phyloP scores from a whole-genome alignment of 2,888 invertebrate species.

The Leptinotarsa rubiginosa region DNA sequence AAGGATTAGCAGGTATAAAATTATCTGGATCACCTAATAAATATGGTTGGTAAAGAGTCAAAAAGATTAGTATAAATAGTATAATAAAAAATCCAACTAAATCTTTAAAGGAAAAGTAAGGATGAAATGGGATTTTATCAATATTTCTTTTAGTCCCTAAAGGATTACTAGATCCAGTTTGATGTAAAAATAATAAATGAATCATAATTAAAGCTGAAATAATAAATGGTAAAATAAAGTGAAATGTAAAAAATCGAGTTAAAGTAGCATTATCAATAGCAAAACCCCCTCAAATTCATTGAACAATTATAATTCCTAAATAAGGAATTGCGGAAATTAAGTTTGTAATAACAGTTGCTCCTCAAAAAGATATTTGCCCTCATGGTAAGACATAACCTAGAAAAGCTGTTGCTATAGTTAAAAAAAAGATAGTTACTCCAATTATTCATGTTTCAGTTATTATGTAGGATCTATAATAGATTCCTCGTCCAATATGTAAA shows the following conservation, averaged over 20 bases:
- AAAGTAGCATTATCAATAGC: constrained; percentile 79
- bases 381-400: constrained; percentile 83
- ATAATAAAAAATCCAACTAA: constrained; percentile 72
- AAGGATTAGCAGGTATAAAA: constrained; percentile 77
- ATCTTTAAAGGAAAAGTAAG: constrained; percentile 76
- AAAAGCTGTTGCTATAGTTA: constrained; percentile 80
- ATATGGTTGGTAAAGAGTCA: constrained; percentile 71
- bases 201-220: constrained; percentile 72
- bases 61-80: constrained; percentile 68
- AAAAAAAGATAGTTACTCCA: constrained; percentile 75
- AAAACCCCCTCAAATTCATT: constrained; percentile 83
- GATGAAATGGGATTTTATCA: constrained; percentile 78
- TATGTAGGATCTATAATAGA: constrained; percentile 68
- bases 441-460: constrained; percentile 73
- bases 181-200: constrained; percentile 75
- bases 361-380: constrained; percentile 87
- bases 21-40: constrained; percentile 79
- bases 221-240: constrained; percentile 80
- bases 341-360: constrained; percentile 75
- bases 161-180: constrained; percentile 78
- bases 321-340: constrained; percentile 79
- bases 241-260: constrained; percentile 82
- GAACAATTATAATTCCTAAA: constrained; percentile 73
- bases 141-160: constrained; percentile 74
- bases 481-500: constrained; percentile 76